Evolutionary conservation across 1,140 invertebrate species (phyloP).

Genomic region (Mya arenaria): DNA sequence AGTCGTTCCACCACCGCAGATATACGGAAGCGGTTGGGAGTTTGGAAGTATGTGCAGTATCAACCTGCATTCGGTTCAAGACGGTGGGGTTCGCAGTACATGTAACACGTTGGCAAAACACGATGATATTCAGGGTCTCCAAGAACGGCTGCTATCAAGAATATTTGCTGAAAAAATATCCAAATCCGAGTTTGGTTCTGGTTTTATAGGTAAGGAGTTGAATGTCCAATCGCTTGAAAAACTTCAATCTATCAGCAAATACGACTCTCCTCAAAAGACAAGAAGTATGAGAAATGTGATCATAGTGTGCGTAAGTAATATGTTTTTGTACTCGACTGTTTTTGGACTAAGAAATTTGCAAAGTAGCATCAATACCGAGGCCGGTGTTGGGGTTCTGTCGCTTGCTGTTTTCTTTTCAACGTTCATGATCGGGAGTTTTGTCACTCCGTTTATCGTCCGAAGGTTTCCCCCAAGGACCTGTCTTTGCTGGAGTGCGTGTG

Average conservation of each 20-base stretch:
- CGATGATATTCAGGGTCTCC: neutral
- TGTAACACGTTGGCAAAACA: neutral
- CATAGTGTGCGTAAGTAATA: slow-evolving; percentile 59
- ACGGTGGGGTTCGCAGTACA: neutral
- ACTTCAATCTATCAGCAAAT: neutral
- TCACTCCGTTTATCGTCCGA: slow-evolving; percentile 68
- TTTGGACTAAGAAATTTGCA: slow-evolving; percentile 73
- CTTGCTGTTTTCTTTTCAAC: slow-evolving; percentile 61
- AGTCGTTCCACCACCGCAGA: too few species aligned
- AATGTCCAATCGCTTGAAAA: neutral
- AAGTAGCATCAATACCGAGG: slow-evolving; percentile 72
- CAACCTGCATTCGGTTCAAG: neutral
- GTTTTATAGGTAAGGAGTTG: neutral
- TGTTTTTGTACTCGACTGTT: slow-evolving; percentile 66
- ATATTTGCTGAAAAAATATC: slow-evolving; percentile 16
- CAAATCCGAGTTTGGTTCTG: neutral
- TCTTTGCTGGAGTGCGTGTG: slow-evolving; percentile 53
- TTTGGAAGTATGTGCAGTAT: slow-evolving; percentile 56
- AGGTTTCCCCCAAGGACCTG: slow-evolving; percentile 61
- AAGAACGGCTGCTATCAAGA: neutral
- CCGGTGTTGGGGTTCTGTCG: slow-evolving; percentile 66
- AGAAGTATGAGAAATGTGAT: slow-evolving; percentile 63
- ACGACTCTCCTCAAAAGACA: neutral
- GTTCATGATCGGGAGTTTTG: slow-evolving; percentile 69
- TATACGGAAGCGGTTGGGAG: slow-evolving; percentile 48